Conservation (phyloP, 2,888 invertebrate species). For the Caenorhabditis drosophilae region DNA sequence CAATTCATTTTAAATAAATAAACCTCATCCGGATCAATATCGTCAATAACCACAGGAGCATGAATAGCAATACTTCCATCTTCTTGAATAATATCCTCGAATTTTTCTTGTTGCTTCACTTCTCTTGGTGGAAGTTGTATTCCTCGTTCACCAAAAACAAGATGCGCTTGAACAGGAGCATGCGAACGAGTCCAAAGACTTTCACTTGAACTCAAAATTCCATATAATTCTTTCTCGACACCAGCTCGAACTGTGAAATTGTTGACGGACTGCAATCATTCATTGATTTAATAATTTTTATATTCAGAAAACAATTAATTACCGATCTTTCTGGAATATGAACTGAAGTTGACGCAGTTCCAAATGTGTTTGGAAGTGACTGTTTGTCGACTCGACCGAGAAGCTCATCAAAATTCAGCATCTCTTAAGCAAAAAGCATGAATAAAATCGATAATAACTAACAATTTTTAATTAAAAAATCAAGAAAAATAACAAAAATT, state of each 20-base stretch:
- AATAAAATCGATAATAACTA: too few species aligned
- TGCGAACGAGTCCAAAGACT: conserved; percentile 11
- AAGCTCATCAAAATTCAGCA: conserved; percentile 38
- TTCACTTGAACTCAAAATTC: conserved; percentile 21
- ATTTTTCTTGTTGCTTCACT: background rate
- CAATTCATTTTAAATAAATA: too few species aligned
- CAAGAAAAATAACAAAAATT: too few species aligned
- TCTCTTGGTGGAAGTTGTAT: conserved; percentile 18
- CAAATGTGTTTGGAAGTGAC: conserved; percentile 4
- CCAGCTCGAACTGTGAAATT: conserved; percentile 25
- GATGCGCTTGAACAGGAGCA: conserved; percentile 11
- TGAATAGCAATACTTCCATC: conserved; percentile 15
- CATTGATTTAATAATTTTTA: background rate
- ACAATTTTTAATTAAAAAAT: too few species aligned
- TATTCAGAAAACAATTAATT: background rate
- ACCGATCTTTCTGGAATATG: background rate
- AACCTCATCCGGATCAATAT: conserved; percentile 28
- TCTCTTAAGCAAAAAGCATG: conserved; percentile 3
- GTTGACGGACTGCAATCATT: conserved; percentile 10
- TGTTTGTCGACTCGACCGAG: conserved; percentile 41
- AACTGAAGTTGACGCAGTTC: conserved; percentile 4
- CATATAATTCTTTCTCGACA: conserved; percentile 21
- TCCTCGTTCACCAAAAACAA: conserved; percentile 27
- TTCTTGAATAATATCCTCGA: conserved; percentile 18
- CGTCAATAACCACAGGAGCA: conserved; percentile 17